phyloP scores from a whole-genome alignment of 2,888 invertebrate genomes.

The Drosophila monieri region DNA sequence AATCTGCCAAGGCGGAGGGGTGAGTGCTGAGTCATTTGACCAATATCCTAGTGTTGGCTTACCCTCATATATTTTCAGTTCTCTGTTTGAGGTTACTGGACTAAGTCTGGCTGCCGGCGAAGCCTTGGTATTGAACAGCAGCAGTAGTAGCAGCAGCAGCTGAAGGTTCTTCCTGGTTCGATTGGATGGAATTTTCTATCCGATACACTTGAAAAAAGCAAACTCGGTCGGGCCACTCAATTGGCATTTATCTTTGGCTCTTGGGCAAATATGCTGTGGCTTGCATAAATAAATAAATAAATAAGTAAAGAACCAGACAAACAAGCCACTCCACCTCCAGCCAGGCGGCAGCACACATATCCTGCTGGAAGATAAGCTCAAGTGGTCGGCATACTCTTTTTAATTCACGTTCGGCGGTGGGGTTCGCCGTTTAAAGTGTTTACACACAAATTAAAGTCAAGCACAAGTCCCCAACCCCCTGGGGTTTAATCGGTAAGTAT shows the following conservation, averaged over 20 bases:
- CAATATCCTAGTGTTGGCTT: neutral
- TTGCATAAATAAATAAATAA: constrained; percentile 64
- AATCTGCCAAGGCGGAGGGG: constrained; percentile 52
- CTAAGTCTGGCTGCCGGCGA: constrained; percentile 61
- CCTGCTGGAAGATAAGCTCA: constrained; percentile 41
- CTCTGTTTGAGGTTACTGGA: constrained; percentile 38
- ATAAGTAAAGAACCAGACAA: constrained; percentile 57
- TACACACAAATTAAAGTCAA: constrained; percentile 77
- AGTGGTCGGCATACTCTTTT: constrained; percentile 50
- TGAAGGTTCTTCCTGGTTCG: constrained; percentile 29
- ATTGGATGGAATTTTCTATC: constrained; percentile 13
- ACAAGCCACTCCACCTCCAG: constrained; percentile 57
- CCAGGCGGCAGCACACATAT: constrained; percentile 15
- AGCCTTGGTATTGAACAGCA: constrained; percentile 54
- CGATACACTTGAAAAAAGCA: constrained; percentile 8
- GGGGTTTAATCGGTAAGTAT: constrained; percentile 21
- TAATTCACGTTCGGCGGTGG: constrained; percentile 29
- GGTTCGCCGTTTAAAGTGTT: constrained; percentile 68
- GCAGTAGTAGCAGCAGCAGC: neutral
- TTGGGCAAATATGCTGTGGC: constrained; percentile 57
- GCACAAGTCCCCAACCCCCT: constrained; percentile 40
- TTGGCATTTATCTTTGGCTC: constrained; percentile 40
- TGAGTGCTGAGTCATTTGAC: constrained; percentile 17
- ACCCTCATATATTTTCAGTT: constrained; percentile 26
- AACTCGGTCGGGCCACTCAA: constrained; percentile 28